Evolutionary conservation across 2,888 invertebrate species (phyloP), one percentile per base, ranked within the genome.

Genomic region (Drosophila multiciliata): DNA sequence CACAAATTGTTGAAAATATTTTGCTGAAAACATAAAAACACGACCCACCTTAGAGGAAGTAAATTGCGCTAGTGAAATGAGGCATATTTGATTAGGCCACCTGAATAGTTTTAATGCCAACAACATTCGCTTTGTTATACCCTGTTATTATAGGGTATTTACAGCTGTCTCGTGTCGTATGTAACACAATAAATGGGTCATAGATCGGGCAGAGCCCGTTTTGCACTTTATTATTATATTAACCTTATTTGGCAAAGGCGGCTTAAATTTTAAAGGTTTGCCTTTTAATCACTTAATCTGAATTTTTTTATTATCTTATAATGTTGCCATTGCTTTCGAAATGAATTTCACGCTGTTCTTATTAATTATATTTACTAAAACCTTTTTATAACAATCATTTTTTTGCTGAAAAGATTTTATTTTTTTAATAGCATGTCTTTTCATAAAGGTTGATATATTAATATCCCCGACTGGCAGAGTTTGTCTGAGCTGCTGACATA

Each of bases 81-180:
- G 33, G 8, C 60, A 53, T 66, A 73, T 73, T 64, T 48, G 36
- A 60, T 69, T 62, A 49, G 64, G 48, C 63, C 57, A 65, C 12
- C 52, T 61, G 26, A 68, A 69, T 53, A 63, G 59, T 66, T 79
- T 78, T 72, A 36, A 40, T 54, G 57, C 66, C 68, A 63, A 58
- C 36, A 66, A 32, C 59, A 35, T 66, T 50, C 48, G 58, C 17
- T 50, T 29, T 32, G 17, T n/a, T 3, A 49, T 49, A 29, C 50
- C 9, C 50, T 11, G 0, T 3, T 1, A 32, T 59, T 6, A 9
- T 15, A 12, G 33, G 52, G 33, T 35, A 20, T 33, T 8, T 5
- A 53, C 5, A 5, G 15, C 33, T 49, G 15, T 1, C 20, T 35
- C 20, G 15, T 20, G 1, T 4, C 8, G 20, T 15, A 15, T 53